phyloP scores from a whole-genome alignment of 2,113 vertebrate genomes.

The Peromyscus leucopus region DNA sequence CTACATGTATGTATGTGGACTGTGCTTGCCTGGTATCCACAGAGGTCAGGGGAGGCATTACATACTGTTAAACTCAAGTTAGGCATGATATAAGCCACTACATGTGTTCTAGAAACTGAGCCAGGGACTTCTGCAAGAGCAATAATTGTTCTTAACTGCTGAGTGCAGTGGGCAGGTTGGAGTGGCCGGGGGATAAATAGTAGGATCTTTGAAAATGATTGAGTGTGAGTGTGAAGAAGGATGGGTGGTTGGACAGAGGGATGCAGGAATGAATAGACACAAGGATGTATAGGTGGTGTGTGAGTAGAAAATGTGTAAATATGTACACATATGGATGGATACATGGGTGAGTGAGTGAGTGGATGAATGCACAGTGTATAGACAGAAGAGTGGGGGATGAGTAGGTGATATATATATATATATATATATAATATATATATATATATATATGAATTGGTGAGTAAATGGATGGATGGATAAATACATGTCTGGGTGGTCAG shows the following conservation, averaged over 20 bases:
- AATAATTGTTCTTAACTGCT: not conserved
- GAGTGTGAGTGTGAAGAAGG: not conserved
- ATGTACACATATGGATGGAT: not conserved
- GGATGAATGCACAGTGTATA: too few species aligned
- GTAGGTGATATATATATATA: too few species aligned
- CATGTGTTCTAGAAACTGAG: not conserved
- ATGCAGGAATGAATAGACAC: not conserved
- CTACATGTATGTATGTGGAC: not conserved
- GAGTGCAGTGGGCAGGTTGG: not conserved
- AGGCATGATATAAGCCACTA: not conserved
- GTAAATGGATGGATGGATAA: too few species aligned
- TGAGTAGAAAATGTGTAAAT: too few species aligned
- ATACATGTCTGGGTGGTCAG: not conserved
- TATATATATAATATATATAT: too few species aligned
- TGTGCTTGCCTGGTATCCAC: not conserved
- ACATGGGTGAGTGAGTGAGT: not conserved
- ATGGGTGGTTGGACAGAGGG: not conserved
- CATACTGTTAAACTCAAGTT: not conserved
- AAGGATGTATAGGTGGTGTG: not conserved
- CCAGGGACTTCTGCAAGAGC: not conserved
- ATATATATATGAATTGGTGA: too few species aligned
- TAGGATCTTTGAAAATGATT: not conserved
- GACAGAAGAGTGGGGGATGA: too few species aligned
- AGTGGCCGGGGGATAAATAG: not conserved
- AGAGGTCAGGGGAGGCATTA: too few species aligned